Conservation (phyloP, 1,140 invertebrate genomes). For the Babylonia areolata region DNA sequence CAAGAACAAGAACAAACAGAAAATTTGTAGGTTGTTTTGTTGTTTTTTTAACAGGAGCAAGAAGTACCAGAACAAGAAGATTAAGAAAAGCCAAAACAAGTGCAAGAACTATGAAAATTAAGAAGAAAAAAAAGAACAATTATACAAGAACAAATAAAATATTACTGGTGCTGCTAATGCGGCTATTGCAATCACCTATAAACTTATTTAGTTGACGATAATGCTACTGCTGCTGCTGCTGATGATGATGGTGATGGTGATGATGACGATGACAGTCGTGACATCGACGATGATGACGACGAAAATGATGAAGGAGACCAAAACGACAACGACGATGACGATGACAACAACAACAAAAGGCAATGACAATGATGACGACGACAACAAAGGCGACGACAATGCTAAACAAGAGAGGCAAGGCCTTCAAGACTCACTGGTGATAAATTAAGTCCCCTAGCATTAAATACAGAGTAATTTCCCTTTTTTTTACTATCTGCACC, state of each 20-base stretch:
- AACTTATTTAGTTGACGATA: not conserved
- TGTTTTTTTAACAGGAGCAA: no score
- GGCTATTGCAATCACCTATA: not conserved
- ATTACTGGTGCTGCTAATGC: not conserved
- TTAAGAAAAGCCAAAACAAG: not conserved
- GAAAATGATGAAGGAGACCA: not conserved
- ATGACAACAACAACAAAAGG: not conserved
- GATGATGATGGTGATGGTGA: not conserved
- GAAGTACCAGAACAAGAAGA: not conserved
- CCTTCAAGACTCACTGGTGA: no score
- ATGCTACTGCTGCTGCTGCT: not conserved
- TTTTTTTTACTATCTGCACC: no score
- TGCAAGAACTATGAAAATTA: not conserved
- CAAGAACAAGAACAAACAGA: no score
- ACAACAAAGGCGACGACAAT: no score
- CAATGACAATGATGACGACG: not conserved
- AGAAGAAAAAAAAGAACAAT: constrained; percentile 8
- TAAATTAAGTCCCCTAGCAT: no score
- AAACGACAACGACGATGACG: no score
- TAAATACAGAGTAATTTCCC: no score
- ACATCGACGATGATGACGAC: not conserved
- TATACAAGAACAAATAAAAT: not conserved
- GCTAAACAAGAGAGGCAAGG: no score
- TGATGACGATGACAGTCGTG: not conserved
- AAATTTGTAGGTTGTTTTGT: no score